A percentile compares a stretch with the other conserved stretches of the same genome.
phyloP scores from a whole-genome alignment of 2,113 vertebrate species.

The Raphicerus campestris region DNA sequence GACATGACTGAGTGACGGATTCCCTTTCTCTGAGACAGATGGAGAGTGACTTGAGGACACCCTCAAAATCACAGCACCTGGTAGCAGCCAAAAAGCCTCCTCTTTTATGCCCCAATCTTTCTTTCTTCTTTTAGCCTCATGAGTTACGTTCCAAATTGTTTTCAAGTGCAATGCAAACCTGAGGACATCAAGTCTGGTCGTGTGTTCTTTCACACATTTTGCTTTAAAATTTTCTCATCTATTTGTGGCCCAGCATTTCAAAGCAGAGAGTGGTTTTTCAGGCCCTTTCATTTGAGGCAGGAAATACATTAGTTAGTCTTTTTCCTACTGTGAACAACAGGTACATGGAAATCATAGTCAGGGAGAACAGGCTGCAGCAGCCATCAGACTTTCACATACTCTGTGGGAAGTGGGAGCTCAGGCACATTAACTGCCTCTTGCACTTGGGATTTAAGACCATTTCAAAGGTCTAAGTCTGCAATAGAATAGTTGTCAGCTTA shows the following conservation, averaged over 20 bases:
- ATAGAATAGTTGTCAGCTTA: neutral
- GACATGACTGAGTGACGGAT: accelerated
- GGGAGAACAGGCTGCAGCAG: neutral
- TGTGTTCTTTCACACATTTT: neutral
- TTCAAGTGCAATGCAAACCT: neutral
- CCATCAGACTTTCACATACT: neutral
- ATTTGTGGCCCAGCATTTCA: neutral
- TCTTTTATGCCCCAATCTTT: neutral
- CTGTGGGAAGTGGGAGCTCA: neutral
- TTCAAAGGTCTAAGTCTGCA: neutral
- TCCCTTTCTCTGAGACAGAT: neutral
- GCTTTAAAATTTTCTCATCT: neutral
- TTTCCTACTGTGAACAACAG: neutral
- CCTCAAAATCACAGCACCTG: neutral
- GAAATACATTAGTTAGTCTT: neutral
- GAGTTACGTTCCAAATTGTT: neutral
- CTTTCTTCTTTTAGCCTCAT: neutral
- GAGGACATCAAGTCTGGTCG: neutral
- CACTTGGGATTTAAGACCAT: neutral
- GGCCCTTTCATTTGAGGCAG: neutral
- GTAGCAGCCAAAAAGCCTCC: neutral
- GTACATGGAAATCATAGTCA: neutral
- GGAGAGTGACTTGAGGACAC: neutral
- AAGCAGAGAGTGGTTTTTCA: neutral
- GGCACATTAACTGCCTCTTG: neutral